phyloP scores from a whole-genome alignment of 53 echinoderm and acorn worm genomes.

The Echinometra lucunter region DNA sequence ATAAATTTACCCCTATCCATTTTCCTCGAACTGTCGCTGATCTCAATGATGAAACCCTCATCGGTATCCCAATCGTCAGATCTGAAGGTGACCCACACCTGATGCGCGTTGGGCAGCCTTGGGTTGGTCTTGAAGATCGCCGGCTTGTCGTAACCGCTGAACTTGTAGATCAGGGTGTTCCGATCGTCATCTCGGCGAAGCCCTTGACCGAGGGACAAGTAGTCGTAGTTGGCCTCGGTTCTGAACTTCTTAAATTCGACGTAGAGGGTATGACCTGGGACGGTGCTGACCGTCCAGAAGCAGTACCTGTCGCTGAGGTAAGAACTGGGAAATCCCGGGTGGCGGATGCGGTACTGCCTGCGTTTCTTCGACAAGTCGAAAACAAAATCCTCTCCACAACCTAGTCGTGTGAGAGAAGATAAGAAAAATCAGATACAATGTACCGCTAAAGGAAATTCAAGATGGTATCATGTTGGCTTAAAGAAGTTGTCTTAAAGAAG shows the following conservation, averaged over 20 bases:
- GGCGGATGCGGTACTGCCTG: conserved; percentile 67
- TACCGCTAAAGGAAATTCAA: too few relatives aligned
- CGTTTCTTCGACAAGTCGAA: conserved; percentile 71
- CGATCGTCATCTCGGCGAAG: conserved; percentile 61
- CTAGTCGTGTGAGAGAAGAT: conserved; percentile 11
- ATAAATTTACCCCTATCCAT: conserved; percentile 51
- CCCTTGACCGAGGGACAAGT: conserved; percentile 86
- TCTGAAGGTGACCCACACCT: conserved; percentile 74
- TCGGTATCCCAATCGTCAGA: conserved; percentile 83
- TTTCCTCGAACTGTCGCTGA: conserved; percentile 65
- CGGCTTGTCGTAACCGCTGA: conserved; percentile 56
- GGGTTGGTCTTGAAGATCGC: conserved; percentile 18
- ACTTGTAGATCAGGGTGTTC: conserved; percentile 73
- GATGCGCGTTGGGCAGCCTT: conserved; percentile 54
- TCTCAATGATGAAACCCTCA: conserved; percentile 77
- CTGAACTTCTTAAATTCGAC: conserved; percentile 82
- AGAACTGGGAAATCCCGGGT: conserved; percentile 75
- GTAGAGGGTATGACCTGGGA: conserved; percentile 73
- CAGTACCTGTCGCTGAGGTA: conserved; percentile 90
- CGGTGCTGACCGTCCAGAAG: conserved; percentile 88
- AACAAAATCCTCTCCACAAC: conserved; percentile 87
- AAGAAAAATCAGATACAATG: background rate
- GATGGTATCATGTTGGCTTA: too few relatives aligned
- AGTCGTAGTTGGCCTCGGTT: conserved; percentile 92
- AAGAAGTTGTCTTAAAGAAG: too few relatives aligned